Conservation (phyloP, 2,797 vertebrate species). For the Myotis findleyi region DNA sequence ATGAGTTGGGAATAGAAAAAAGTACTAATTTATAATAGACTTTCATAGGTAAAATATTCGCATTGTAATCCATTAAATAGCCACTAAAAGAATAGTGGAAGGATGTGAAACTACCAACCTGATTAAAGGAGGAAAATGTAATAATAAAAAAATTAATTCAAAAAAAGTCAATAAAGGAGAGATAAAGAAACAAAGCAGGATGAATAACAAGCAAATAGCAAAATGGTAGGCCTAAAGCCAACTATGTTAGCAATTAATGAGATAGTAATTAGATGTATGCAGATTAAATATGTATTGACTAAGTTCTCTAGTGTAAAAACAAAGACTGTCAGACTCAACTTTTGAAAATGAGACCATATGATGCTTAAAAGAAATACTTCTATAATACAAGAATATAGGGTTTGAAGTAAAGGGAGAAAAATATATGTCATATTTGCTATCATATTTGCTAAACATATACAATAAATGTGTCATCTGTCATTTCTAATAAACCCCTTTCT, state of each 20-base stretch:
- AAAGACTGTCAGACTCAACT: background rate
- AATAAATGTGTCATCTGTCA: background rate
- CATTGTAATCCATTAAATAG: background rate
- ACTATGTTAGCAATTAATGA: background rate
- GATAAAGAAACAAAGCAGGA: background rate
- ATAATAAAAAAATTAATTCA: background rate
- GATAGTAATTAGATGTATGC: background rate
- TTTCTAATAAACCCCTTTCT: background rate
- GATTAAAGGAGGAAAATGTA: background rate
- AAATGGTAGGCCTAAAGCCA: background rate
- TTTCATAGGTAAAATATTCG: background rate
- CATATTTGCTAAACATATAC: no score
- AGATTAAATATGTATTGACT: background rate
- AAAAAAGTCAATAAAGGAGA: background rate
- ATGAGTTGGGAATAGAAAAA: background rate
- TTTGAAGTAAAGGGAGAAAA: background rate
- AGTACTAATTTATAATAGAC: background rate
- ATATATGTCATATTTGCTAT: background rate
- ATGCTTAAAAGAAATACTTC: background rate
- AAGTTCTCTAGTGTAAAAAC: background rate
- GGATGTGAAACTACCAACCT: background rate
- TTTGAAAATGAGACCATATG: background rate
- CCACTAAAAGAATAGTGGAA: background rate
- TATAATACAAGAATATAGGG: background rate
- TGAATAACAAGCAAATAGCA: background rate